These are phyloP conservation scores for Drosophila parvula DNA, from an alignment of 1,140 invertebrate genomes.

Conservation along the genomic window DNA sequence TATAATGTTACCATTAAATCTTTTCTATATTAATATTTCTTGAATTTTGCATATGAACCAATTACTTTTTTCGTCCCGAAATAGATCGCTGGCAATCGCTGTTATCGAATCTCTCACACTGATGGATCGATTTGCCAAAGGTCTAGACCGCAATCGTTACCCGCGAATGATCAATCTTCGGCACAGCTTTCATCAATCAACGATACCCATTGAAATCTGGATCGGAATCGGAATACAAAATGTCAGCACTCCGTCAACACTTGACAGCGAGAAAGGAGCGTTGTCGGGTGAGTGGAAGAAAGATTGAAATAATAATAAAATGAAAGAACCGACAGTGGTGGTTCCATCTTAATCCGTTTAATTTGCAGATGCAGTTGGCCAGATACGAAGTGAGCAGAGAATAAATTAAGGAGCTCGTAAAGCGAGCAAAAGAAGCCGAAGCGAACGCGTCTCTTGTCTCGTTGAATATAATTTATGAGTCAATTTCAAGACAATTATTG, in stretches of 20 bases:
- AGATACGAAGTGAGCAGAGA: slow-evolving; percentile 26
- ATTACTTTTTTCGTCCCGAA: no score
- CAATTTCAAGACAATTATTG: slow-evolving; percentile 84
- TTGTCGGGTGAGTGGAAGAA: neutral
- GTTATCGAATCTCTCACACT: slow-evolving; percentile 12
- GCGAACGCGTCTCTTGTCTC: slow-evolving; percentile 41
- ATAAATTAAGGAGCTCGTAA: slow-evolving; percentile 49
- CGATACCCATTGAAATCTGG: slow-evolving; percentile 63
- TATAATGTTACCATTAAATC: no score
- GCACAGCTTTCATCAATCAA: slow-evolving; percentile 59
- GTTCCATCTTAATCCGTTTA: slow-evolving; percentile 38
- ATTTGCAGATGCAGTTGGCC: slow-evolving; percentile 47
- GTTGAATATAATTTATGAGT: slow-evolving; percentile 79
- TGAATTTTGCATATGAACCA: no score
- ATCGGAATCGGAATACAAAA: slow-evolving; percentile 61
- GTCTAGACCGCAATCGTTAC: slow-evolving; percentile 28
- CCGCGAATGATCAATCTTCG: slow-evolving; percentile 61
- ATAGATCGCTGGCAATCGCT: neutral
- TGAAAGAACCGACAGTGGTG: slow-evolving; percentile 21
- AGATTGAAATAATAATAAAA: slow-evolving; percentile 19
- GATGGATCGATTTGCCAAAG: slow-evolving; percentile 39
- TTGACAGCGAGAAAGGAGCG: slow-evolving; percentile 18
- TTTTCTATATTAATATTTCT: no score
- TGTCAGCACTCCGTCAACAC: slow-evolving; percentile 69
- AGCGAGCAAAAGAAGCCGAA: slow-evolving; percentile 40